These are phyloP conservation scores for Eupelmus urozonus DNA, from an alignment of 2,888 invertebrate species.

Conservation along the genomic window DNA sequence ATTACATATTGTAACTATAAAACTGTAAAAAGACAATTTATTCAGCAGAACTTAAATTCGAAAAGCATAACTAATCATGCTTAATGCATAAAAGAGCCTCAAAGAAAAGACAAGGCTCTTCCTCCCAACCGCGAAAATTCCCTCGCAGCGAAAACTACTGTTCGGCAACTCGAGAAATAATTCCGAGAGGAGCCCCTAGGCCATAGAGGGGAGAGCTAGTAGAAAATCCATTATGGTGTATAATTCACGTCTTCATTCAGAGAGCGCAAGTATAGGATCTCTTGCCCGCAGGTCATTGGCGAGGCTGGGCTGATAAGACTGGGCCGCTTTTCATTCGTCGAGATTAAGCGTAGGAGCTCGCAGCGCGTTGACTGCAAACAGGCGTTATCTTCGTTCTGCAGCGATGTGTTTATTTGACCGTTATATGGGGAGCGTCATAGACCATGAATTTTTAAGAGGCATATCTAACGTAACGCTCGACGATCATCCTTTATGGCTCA, in stretches of 20 bases:
- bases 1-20: too few species aligned
- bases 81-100: too few species aligned
- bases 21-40: too few species aligned
- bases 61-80: not conserved
- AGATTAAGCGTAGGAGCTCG: not conserved
- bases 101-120: not conserved
- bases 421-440: not conserved
- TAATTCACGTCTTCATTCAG: slow-evolving; percentile 43
- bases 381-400: not conserved
- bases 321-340: slow-evolving; percentile 28
- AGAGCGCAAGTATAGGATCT: too few species aligned
- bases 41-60: too few species aligned
- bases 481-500: too few species aligned
- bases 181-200: slow-evolving; percentile 9
- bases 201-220: not conserved
- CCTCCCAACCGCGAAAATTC: not conserved
- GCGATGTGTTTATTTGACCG: slow-evolving; percentile 9
- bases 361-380: too few species aligned
- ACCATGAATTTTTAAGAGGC: too few species aligned
- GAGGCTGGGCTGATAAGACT: slow-evolving; percentile 10
- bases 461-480: too few species aligned
- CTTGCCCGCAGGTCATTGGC: not conserved
- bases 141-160: not conserved
- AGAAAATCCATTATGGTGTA: slow-evolving; percentile 36
- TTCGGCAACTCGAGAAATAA: slow-evolving; percentile 18